Conservation (phyloP, 2,113 vertebrate species). For the Xiphorhynchus elegans region DNA sequence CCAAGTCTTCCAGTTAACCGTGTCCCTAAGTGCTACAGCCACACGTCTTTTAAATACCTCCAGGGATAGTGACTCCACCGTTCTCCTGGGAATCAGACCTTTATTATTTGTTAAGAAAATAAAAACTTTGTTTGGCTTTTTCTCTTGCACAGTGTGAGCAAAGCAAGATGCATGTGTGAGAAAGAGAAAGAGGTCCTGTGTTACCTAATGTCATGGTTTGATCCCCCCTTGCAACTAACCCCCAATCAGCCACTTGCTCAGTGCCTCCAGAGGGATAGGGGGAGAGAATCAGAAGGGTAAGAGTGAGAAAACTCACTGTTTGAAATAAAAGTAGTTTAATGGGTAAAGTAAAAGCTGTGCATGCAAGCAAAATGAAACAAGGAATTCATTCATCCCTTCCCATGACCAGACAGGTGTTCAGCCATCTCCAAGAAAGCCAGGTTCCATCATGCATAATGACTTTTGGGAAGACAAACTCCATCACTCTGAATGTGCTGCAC, state of each 20-base stretch:
- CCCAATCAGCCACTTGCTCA: rapidly evolving
- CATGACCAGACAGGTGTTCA: not conserved
- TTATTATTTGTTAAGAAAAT: not conserved
- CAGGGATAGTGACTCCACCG: not conserved
- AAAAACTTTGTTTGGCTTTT: not conserved
- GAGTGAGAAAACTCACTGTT: not conserved
- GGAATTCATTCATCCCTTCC: not conserved
- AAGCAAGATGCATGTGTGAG: not conserved
- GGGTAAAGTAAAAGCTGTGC: not conserved
- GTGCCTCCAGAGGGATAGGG: not conserved
- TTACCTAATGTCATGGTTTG: not conserved
- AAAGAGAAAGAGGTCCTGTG: not conserved
- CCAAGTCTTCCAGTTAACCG: not conserved
- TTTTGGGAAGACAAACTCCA: not conserved
- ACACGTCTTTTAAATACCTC: not conserved
- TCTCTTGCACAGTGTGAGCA: not conserved
- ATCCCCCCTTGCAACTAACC: not conserved
- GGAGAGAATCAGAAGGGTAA: not conserved
- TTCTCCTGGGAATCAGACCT: not conserved
- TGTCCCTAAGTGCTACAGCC: not conserved
- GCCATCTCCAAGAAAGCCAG: not conserved
- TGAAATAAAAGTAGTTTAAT: not conserved
- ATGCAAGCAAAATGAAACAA: not conserved
- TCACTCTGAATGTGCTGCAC: rapidly evolving
- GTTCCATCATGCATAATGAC: rapidly evolving